Evolutionary conservation across 2,888 invertebrate species (phyloP).

Genomic region (Sphaeridia pumilis): DNA sequence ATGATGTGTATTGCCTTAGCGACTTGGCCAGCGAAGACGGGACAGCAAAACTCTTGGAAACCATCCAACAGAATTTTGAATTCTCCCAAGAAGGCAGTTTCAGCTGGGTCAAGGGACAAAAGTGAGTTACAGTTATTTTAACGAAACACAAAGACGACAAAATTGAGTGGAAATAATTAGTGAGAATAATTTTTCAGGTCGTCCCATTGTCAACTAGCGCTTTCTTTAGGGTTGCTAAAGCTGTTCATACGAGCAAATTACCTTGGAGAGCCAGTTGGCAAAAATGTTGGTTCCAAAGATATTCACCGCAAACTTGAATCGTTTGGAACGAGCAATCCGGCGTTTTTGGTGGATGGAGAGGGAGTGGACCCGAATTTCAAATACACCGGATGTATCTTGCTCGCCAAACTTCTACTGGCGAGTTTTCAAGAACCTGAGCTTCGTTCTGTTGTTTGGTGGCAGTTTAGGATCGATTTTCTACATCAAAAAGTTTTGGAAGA

Average conservation of each 20-base stretch:
- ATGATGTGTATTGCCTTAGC: too few species aligned
- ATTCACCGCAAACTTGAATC: neutral
- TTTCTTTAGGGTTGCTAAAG: constrained; percentile 5
- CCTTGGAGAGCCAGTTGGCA: constrained; percentile 1
- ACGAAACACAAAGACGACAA: too few species aligned
- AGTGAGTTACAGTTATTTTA: too few species aligned
- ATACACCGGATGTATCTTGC: constrained; percentile 6
- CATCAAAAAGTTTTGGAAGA: constrained; percentile 71
- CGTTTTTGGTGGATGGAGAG: constrained; percentile 18
- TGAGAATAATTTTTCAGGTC: neutral
- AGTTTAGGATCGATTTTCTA: constrained; percentile 55
- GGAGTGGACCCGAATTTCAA: constrained; percentile 10
- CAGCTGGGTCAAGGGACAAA: too few species aligned
- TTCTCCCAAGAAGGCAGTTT: too few species aligned
- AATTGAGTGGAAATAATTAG: neutral
- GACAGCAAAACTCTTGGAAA: too few species aligned
- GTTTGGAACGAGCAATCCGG: neutral
- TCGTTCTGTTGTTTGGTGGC: constrained; percentile 51
- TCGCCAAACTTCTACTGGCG: constrained; percentile 14
- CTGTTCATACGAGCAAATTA: constrained; percentile 14
- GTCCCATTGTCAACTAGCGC: neutral
- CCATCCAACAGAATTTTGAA: too few species aligned
- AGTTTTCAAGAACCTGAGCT: neutral
- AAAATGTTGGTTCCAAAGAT: neutral
- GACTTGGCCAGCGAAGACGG: too few species aligned